Conservation (phyloP, 2,888 invertebrate species). For the Xestoiulus laeticollis region DNA sequence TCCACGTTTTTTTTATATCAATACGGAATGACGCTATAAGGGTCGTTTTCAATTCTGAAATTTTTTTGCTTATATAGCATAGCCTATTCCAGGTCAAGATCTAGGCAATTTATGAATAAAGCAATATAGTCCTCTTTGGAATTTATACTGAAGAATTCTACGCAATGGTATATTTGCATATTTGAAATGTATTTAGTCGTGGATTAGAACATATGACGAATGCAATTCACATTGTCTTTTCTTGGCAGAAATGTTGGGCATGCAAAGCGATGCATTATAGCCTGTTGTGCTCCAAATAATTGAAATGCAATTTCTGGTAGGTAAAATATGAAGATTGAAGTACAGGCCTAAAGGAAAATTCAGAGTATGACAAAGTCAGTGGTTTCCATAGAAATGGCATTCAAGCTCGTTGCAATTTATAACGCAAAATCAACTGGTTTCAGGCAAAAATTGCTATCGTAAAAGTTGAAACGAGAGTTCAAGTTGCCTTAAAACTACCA, state of each 20-base stretch:
- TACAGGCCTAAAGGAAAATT: neutral
- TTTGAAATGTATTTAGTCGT: neutral
- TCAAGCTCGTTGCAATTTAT: neutral
- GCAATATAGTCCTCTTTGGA: too few species aligned
- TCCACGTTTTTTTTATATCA: neutral
- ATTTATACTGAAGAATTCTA: neutral
- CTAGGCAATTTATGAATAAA: neutral
- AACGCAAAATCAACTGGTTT: neutral
- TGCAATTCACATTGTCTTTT: neutral
- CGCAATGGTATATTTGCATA: neutral
- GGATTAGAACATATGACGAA: neutral
- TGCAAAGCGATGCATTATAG: neutral
- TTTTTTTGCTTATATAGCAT: neutral
- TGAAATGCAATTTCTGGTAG: neutral
- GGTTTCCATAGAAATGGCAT: conserved; percentile 1
- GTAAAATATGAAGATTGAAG: neutral
- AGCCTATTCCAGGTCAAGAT: neutral
- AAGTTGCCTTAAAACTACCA: neutral
- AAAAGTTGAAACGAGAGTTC: neutral
- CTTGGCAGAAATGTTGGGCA: neutral
- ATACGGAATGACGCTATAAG: neutral
- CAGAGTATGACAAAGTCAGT: neutral
- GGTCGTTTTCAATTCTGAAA: neutral
- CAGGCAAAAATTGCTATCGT: neutral
- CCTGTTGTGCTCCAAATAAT: neutral